These are phyloP conservation scores for Xestobium rufovillosum DNA, from an alignment of 2,888 invertebrate species.

Conservation along the genomic window DNA sequence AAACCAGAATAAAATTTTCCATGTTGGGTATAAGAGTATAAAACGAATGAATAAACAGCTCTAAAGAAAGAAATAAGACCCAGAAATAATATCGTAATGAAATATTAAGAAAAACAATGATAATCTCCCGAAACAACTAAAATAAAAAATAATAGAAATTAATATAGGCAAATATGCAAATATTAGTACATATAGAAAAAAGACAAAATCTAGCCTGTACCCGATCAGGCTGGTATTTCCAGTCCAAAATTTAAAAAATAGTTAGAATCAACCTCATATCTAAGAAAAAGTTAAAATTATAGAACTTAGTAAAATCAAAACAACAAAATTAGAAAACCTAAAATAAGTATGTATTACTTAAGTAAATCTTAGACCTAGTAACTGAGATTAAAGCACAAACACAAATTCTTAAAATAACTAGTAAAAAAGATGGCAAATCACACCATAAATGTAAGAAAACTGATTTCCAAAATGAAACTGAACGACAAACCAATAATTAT, in stretches of 20 bases:
- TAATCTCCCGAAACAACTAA: too few relatives aligned
- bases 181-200: too few relatives aligned
- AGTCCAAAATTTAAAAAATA: constrained; percentile 59
- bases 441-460: constrained; percentile 45
- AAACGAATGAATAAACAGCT: constrained; percentile 55
- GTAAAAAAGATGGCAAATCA: constrained; percentile 50
- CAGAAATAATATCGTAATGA: constrained; percentile 47
- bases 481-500: too few relatives aligned
- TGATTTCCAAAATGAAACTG: too few relatives aligned
- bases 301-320: constrained; percentile 52
- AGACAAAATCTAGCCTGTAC: constrained; percentile 59
- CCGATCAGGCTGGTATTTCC: constrained; percentile 62
- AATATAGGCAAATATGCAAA: too few relatives aligned
- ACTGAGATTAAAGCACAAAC: constrained; percentile 55
- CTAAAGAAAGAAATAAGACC: constrained; percentile 57
- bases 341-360: too few relatives aligned
- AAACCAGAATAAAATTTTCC: constrained; percentile 47
- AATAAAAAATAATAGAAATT: too few relatives aligned
- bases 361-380: too few relatives aligned
- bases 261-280: constrained; percentile 60
- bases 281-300: constrained; percentile 66
- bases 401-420: constrained; percentile 53
- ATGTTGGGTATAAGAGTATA: constrained; percentile 58
- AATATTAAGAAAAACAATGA: constrained; percentile 49
- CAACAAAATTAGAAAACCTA: too few relatives aligned